These are phyloP conservation scores for Pheosia tremula DNA, from an alignment of 2,888 invertebrate species.

Conservation along the genomic window DNA sequence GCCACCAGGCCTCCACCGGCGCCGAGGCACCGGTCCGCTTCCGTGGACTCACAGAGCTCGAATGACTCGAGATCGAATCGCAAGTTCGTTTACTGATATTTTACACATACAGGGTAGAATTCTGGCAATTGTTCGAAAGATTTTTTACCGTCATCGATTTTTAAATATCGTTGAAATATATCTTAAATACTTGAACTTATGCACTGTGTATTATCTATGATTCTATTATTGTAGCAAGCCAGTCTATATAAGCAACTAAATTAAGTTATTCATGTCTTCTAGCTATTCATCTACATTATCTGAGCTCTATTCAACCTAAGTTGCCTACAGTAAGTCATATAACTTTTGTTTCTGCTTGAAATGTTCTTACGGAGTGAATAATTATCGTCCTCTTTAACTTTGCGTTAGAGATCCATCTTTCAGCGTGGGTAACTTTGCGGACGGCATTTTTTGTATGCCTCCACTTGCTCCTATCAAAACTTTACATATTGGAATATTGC, in stretches of 20 bases:
- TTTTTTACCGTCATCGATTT: no score
- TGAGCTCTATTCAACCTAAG: not conserved
- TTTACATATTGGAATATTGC: constrained; percentile 8
- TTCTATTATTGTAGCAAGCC: no score
- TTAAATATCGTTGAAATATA: no score
- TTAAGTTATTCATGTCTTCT: not conserved
- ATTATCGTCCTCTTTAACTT: constrained; percentile 32
- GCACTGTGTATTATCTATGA: no score
- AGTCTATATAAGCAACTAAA: no score
- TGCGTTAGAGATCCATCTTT: constrained; percentile 32
- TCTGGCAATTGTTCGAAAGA: no score
- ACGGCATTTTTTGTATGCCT: constrained; percentile 22
- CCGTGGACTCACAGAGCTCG: constrained; percentile 95
- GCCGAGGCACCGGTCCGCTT: constrained; percentile 88
- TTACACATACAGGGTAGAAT: no score
- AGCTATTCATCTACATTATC: constrained; percentile 1
- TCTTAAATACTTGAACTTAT: no score
- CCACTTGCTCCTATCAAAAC: constrained; percentile 17
- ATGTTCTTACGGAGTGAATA: constrained; percentile 33
- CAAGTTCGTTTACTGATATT: constrained; percentile 77
- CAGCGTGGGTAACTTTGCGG: constrained; percentile 28
- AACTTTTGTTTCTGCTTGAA: constrained; percentile 27
- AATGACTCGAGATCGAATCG: constrained; percentile 92
- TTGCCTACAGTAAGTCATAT: not conserved
- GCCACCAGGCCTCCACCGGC: constrained; percentile 93